These are phyloP conservation scores for Phrynocephalus vlangalii DNA, from an alignment of 2,797 vertebrate genomes.

Conservation along the genomic window DNA sequence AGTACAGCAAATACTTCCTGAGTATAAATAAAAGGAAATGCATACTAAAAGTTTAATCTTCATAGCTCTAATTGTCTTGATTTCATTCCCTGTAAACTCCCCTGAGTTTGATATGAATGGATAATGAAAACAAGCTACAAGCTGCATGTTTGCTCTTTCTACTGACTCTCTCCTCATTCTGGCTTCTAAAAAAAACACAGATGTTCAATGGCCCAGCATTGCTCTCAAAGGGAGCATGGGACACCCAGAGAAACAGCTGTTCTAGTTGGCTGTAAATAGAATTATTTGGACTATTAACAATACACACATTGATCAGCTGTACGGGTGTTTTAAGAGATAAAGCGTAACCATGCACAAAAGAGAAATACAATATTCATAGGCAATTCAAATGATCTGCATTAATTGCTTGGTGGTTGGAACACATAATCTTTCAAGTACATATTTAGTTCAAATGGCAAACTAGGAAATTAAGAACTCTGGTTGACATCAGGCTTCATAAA, in stretches of 20 bases:
- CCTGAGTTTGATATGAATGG: background rate
- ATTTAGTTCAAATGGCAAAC: background rate
- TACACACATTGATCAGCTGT: background rate
- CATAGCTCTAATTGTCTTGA: background rate
- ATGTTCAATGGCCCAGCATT: background rate
- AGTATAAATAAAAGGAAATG: background rate
- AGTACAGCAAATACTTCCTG: background rate
- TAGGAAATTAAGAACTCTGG: background rate
- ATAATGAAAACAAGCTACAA: background rate
- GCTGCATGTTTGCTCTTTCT: background rate
- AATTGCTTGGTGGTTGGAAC: background rate
- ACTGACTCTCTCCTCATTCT: background rate
- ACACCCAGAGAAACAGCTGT: conserved; percentile 1
- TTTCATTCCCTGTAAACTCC: conserved; percentile 12
- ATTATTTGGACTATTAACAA: background rate
- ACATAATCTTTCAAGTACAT: conserved; percentile 1
- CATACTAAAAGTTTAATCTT: conserved; percentile 6
- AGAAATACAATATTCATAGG: background rate
- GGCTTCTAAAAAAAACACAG: conserved; percentile 18
- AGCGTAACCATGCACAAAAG: background rate
- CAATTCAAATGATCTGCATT: conserved; percentile 11
- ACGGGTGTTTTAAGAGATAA: conserved; percentile 12
- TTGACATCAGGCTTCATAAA: background rate
- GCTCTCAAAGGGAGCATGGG: conserved; percentile 2
- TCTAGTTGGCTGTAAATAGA: background rate